These are phyloP conservation scores for Cephus cinctus DNA, from an alignment of 1,140 invertebrate genomes.

Conservation along the genomic window DNA sequence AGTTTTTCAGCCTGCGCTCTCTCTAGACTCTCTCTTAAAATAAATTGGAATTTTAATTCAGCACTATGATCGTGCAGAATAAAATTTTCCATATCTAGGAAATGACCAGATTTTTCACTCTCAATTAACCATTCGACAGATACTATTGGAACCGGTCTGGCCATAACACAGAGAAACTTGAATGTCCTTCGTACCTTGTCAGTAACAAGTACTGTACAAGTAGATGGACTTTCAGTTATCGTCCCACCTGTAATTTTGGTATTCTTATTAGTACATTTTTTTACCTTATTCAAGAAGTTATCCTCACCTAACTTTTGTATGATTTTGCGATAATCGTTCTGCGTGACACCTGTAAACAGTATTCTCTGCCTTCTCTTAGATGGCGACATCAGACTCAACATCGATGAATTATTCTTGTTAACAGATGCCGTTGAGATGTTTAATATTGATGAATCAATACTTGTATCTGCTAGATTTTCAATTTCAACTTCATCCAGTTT, in stretches of 20 bases:
- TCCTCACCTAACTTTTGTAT: conserved; percentile 29
- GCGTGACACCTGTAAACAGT: conserved; percentile 35
- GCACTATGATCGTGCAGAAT: conserved; percentile 48
- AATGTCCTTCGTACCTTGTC: conserved; percentile 56
- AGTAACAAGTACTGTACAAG: conserved; percentile 52
- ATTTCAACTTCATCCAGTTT: too few species aligned
- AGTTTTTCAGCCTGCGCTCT: conserved; percentile 40
- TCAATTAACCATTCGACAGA: conserved; percentile 49
- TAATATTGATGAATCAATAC: neutral
- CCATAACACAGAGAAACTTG: conserved; percentile 56
- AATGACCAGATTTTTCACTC: conserved; percentile 32
- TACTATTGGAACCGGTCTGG: conserved; percentile 50
- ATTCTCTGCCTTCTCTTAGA: conserved; percentile 23
- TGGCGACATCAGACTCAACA: neutral
- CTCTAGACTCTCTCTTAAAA: conserved; percentile 42
- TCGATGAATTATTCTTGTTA: neutral
- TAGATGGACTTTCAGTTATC: conserved; percentile 38
- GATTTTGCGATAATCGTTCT: conserved; percentile 17
- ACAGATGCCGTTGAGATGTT: neutral
- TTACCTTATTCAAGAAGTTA: neutral
- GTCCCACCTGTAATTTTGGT: conserved; percentile 36
- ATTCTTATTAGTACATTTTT: neutral
- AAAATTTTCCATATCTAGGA: conserved; percentile 43
- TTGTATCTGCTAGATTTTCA: too few species aligned
- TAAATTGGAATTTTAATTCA: conserved; percentile 51